phyloP scores from a whole-genome alignment of 2,888 invertebrate species.

The Boloria euphrosyne region DNA sequence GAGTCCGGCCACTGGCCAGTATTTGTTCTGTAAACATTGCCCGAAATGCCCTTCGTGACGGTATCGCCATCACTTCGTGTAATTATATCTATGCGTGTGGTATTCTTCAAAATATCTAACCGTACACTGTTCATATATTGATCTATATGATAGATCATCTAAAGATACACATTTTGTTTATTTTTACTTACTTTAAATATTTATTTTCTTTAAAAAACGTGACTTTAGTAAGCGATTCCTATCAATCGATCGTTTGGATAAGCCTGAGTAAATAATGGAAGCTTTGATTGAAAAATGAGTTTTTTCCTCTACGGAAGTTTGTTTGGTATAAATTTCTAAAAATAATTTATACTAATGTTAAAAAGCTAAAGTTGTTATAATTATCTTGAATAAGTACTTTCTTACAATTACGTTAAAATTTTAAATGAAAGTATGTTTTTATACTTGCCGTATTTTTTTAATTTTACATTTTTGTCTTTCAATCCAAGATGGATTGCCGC shows the following conservation, averaged over 20 bases:
- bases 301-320: background rate
- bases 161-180: background rate
- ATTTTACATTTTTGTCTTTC: no score
- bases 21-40: constrained; percentile 46
- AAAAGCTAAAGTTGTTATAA: no score
- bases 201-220: background rate
- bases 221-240: background rate
- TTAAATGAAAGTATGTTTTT: no score
- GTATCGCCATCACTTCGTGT: constrained; percentile 39
- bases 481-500: no score
- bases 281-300: constrained; percentile 9
- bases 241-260: background rate
- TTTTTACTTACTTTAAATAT: background rate
- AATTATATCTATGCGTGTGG: constrained; percentile 49
- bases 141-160: no score
- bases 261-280: constrained; percentile 11
- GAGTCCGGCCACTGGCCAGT: constrained; percentile 38
- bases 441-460: no score
- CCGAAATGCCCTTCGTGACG: constrained; percentile 43
- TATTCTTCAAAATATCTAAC: constrained; percentile 21
- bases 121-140: background rate
- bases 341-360: background rate
- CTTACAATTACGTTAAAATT: no score
- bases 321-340: background rate
- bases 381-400: no score